Evolutionary conservation across 2,888 invertebrate genomes (phyloP).

Genomic region (Eubasilissa splendida): DNA sequence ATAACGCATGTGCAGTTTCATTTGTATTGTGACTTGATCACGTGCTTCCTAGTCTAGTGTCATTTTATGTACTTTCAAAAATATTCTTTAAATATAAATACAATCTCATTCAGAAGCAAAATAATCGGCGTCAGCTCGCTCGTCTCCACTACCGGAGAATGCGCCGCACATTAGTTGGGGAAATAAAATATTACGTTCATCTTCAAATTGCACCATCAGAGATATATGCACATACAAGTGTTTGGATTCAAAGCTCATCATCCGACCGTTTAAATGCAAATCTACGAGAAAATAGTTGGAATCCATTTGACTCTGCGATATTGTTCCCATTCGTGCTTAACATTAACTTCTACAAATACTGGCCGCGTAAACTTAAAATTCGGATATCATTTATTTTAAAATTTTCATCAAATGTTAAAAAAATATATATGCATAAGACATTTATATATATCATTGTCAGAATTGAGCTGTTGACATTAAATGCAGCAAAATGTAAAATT

Average conservation of each 20-base stretch:
- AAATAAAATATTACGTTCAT: slow-evolving; percentile 25
- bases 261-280: background rate
- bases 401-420: slow-evolving; percentile 30
- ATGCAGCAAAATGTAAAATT: background rate
- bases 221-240: slow-evolving; percentile 21
- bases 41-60: slow-evolving; percentile 35
- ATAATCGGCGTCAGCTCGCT: background rate
- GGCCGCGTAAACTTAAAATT: slow-evolving; percentile 36
- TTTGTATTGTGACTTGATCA: slow-evolving; percentile 48
- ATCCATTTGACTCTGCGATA: slow-evolving; percentile 28
- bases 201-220: slow-evolving; percentile 39
- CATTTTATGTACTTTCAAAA: slow-evolving; percentile 38
- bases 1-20: slow-evolving; percentile 50
- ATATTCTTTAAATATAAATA: slow-evolving; percentile 41
- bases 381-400: background rate
- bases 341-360: slow-evolving; percentile 46
- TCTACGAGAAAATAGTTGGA: slow-evolving; percentile 4
- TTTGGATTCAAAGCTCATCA: background rate
- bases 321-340: slow-evolving; percentile 43
- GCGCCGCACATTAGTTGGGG: slow-evolving; percentile 6
- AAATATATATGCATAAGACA: slow-evolving; percentile 36
- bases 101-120: slow-evolving; percentile 36
- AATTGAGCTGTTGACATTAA: slow-evolving; percentile 25
- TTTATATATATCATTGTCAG: background rate
- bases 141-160: slow-evolving; percentile 11